Base-by-base conservation (phyloP, 1,140 invertebrate genomes). In the Drosophila subobscura region DNA sequence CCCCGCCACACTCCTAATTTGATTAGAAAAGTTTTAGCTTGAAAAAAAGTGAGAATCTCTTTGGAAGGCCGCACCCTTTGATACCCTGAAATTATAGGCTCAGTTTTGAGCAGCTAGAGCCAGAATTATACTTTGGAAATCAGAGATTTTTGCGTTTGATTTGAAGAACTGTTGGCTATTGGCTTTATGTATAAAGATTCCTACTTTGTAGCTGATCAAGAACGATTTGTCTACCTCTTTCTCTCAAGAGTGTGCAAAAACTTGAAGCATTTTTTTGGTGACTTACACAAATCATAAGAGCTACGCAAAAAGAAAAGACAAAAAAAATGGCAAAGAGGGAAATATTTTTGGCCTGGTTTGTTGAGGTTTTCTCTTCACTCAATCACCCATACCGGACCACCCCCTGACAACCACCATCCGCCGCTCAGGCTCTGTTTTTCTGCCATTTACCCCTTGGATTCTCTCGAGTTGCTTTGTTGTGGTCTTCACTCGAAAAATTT, bases 11-110 rank as follows among this genome's bases (percentile, higher is more conserved):
- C 33, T 86, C 77, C 86, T 86, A 86, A 86, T 86, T 86, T 86
- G 81, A 86, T 86, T 86, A 86, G 81, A 86, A 86, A 86, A 86
- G 73, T 86, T 85, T 78, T 2, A 50, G 55, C 63, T 68, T 68
- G n/a, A 58, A 63, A 63, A 44, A 57, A 29, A 41, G 29, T 3
- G 8, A 7, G 1, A 8, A 33, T 12, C 10, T 37, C 10, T 37
- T 12, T 3, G 8, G 33, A 0, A 4, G 0, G 33, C 33, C 33
- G 33, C 10, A 4, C 7, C 33, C 12, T 37, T 12, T 12, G 33
- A 37, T 37, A 37, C 33, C 33, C 33, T 37, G 4, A 2, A 29
- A 29, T 29, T 6, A 8, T 0, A 0, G 25, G 25, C 5, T 5
- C 25, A 5, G 1, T 27, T 27, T 27, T 5, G 25, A 27, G 25